Base-by-base conservation (phyloP, 2,888 invertebrate species). In the Pteria penguin region DNA sequence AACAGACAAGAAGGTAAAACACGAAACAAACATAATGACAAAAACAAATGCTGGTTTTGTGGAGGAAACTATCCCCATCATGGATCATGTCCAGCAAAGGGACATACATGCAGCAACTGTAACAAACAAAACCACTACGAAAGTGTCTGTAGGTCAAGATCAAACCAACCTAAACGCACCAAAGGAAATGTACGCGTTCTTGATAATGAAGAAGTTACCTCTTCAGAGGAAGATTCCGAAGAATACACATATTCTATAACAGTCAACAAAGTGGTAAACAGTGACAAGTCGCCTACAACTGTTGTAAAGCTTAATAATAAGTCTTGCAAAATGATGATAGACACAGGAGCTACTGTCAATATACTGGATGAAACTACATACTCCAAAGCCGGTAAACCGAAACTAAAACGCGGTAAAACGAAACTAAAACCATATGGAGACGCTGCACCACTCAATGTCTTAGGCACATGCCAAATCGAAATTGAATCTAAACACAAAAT, bases 101-200 rank as follows among this genome's bases (percentile, higher is more conserved):
- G 57, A 65, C 58, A 75, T 36, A 55, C 27, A 5, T 72, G 75
- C 52, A 62, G 63, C 33, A 61, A 57, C 26, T 75, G 74, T 26
- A 45, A 75, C 24, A 80, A 75, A 45, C 62, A 52, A 22, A 68
- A 77, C 58, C 79, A 76, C 29, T 74, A 75, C 54, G 61, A 27
- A 8, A 24, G 33, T 26, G 65, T 32, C 22, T 73, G 73, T 62
- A 24, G 58, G 55, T n/a, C 66, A n/a, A 4, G 18, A 61, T 2
- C 4, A 4, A 18, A 61, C 22, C 18, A 4, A 61, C 27, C 18
- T 29, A 31, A 3, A 61, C n/a, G 4, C 27, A 61, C 22, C 22
- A 61, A 61, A 26, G 8, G 18, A 29, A 5, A 24, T 33, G 36
- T 2, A 63, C 22, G 4, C 2, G 4, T 31, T 0, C 0, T 29